A percentile compares a stretch with the other conserved stretches of the same genome.
Evolutionary conservation across 2,113 vertebrate species (phyloP).

Genomic region (Fregata magnificens): DNA sequence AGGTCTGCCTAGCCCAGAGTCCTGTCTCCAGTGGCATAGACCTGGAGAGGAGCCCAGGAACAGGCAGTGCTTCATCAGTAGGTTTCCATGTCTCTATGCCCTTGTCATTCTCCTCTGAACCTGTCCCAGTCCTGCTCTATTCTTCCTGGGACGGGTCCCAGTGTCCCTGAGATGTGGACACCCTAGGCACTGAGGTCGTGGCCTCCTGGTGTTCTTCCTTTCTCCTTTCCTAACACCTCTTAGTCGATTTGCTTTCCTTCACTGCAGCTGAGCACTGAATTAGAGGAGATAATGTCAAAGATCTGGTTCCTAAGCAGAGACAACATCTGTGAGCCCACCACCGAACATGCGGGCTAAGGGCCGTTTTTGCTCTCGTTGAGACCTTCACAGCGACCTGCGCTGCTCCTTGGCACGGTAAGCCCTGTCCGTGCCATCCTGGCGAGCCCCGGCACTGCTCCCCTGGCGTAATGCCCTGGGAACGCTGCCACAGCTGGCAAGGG

Average conservation of each 20-base stretch:
- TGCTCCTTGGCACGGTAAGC: background rate
- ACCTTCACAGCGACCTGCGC: background rate
- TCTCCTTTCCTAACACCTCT: background rate
- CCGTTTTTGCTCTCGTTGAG: background rate
- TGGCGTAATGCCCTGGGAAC: background rate
- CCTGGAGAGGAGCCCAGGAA: background rate
- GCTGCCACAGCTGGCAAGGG: background rate
- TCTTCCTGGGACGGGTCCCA: background rate
- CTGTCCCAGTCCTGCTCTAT: background rate
- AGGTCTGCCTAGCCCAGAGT: background rate
- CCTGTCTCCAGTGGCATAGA: background rate
- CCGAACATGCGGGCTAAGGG: accelerated
- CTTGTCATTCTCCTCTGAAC: background rate
- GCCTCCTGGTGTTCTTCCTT: background rate
- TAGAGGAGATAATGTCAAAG: background rate
- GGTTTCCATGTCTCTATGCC: background rate
- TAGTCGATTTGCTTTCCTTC: background rate
- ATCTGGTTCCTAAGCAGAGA: background rate
- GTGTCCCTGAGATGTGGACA: background rate
- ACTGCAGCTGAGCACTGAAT: background rate
- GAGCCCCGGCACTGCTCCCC: background rate
- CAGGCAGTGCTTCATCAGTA: background rate
- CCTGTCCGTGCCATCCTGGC: background rate
- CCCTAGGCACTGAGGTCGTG: background rate
- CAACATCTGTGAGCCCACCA: background rate